Conservation (phyloP, 1,140 invertebrate genomes). For the Macrobrachium nipponense region DNA sequence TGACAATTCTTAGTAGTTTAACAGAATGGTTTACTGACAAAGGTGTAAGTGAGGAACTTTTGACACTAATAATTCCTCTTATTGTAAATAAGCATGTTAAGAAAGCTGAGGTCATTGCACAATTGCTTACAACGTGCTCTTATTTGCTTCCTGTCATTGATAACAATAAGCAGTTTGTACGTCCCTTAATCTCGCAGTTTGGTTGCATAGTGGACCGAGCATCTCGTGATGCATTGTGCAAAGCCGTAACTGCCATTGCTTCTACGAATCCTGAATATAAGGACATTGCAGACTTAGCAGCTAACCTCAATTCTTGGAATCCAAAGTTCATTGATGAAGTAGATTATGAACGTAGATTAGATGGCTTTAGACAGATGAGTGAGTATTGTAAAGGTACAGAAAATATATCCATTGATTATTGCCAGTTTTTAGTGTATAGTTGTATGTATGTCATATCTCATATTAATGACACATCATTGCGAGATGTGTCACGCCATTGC, state of each 20-base stretch:
- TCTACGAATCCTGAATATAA: constrained; percentile 67
- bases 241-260: constrained; percentile 65
- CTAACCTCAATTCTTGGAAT: constrained; percentile 88
- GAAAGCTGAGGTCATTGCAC: constrained; percentile 74
- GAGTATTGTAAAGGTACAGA: constrained; percentile 52
- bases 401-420: constrained; percentile 45
- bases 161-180: constrained; percentile 74
- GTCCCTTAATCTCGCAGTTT: constrained; percentile 67
- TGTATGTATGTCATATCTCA: constrained; percentile 62
- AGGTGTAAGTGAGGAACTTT: constrained; percentile 76
- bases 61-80: constrained; percentile 81
- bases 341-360: constrained; percentile 85
- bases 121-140: constrained; percentile 78
- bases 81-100: constrained; percentile 74
- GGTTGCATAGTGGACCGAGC: constrained; percentile 65
- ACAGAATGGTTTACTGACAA: constrained; percentile 79
- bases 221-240: constrained; percentile 67
- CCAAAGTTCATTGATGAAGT: constrained; percentile 89
- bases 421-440: constrained; percentile 50
- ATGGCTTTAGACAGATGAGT: constrained; percentile 78
- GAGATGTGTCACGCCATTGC: constrained; percentile 81
- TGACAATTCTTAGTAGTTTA: constrained; percentile 83
- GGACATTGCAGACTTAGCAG: constrained; percentile 72
- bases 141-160: constrained; percentile 80
- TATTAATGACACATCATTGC: constrained; percentile 85